Base-by-base conservation (phyloP, 2,113 vertebrate species). In the Struthio camelus region DNA sequence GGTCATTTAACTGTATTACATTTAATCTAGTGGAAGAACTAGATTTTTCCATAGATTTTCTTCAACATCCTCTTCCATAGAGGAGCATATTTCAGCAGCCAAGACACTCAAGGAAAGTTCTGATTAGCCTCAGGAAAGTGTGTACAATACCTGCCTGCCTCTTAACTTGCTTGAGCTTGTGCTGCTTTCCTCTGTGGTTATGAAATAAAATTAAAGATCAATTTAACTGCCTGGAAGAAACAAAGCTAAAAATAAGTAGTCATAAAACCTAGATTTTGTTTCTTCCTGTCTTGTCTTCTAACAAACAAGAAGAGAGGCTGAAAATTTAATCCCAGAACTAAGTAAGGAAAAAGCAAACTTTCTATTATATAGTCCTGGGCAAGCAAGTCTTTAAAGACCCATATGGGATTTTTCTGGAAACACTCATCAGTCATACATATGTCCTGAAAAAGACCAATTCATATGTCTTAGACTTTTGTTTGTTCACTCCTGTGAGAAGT, bases 181-280 rank as follows among this genome's bases (percentile, higher is more conserved):
- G 79, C 85, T 85, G 85, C 75, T 96, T 93, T 67, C 93, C 85
- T 96, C 94, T 78, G 93, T 96, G 95, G 95, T 66, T 92, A 83
- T 38, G 91, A 96, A 95, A 97, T 94, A 93, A 93, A 97, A 97
- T 96, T 95, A 97, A 91, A 96, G 93, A 96, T 93, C 97, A 94
- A 93, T 97, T 95, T 94, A 90, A 96, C 82, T 5, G 23, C 93
- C 93, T 97, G 91, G 79, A 95, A 97, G 95, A 96, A 97, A 91
- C 51, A 94, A 95, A 95, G 89, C 93, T 96, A 96, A 96, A 97
- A 97, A 96, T 94, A 96, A 97, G 87, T 40, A 80, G 59, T 88
- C 72, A 40, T 97, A 95, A 97, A 95, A 94, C 54, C 77, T 56
- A 54, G n/a, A n/a, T n/a, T n/a, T n/a, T n/a, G n/a, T n/a, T n/a